A percentile compares a stretch with the other conserved stretches of the same genome.
Evolutionary conservation across 2,113 vertebrate genomes (phyloP).

Genomic region (Danionella cerebrum): DNA sequence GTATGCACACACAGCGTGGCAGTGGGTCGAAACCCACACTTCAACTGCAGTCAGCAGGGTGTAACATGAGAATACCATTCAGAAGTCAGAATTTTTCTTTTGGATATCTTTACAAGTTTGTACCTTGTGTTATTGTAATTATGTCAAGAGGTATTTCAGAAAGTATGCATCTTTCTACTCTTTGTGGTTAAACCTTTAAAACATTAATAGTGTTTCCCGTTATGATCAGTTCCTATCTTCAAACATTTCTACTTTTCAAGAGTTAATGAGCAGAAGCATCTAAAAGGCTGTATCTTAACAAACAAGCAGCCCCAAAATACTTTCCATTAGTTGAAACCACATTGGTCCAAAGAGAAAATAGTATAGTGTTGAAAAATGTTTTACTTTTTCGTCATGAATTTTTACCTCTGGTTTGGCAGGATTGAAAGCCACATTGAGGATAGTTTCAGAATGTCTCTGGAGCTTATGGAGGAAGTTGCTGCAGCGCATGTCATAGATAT

Average conservation of each 20-base stretch:
- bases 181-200: background rate
- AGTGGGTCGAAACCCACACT: background rate
- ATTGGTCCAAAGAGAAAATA: too few species aligned
- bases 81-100: background rate
- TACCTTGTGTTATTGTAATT: background rate
- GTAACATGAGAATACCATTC: background rate
- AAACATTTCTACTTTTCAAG: too few species aligned
- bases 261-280: too few species aligned
- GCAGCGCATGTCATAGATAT: constrained; percentile 72
- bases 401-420: constrained; percentile 73
- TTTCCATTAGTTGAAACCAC: too few species aligned
- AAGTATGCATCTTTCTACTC: background rate
- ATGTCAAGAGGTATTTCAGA: background rate
- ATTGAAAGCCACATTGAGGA: constrained; percentile 72
- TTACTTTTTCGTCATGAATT: too few species aligned
- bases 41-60: background rate
- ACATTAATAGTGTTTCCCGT: too few species aligned
- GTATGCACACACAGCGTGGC: background rate
- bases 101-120: background rate
- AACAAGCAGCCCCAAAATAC: too few species aligned
- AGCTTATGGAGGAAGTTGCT: constrained; percentile 72
- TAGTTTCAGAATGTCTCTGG: constrained; percentile 66
- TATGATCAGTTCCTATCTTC: too few species aligned
- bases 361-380: too few species aligned
- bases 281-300: too few species aligned